These are phyloP conservation scores for Magallana nippona DNA, from an alignment of 2,888 invertebrate species.

Conservation along the genomic window DNA sequence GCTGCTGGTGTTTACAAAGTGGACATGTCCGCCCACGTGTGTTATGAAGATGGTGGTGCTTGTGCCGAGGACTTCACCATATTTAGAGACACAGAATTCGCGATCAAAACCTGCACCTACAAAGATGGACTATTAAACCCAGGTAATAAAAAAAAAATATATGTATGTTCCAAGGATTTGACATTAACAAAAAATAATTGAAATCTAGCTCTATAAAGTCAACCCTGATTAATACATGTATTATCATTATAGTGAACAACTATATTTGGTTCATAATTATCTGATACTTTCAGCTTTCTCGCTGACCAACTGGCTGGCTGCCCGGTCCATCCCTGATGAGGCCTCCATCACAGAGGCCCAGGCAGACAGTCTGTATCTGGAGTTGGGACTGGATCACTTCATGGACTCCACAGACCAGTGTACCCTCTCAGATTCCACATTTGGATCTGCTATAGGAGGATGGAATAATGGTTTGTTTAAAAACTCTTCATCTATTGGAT, in stretches of 20 bases:
- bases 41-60: slow-evolving; percentile 38
- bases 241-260: too few relatives aligned
- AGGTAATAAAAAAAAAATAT: neutral
- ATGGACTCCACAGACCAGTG: slow-evolving; percentile 22
- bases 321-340: slow-evolving; percentile 5
- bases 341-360: slow-evolving; percentile 3
- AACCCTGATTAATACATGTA: too few relatives aligned
- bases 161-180: neutral
- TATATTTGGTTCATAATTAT: too few relatives aligned
- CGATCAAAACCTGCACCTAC: slow-evolving; percentile 32
- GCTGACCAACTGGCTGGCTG: slow-evolving; percentile 29
- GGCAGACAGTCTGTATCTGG: slow-evolving; percentile 28
- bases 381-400: slow-evolving; percentile 34
- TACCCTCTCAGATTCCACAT: slow-evolving; percentile 31
- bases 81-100: slow-evolving; percentile 33
- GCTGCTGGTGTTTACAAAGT: slow-evolving; percentile 18
- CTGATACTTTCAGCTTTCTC: slow-evolving; percentile 18
- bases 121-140: slow-evolving; percentile 38
- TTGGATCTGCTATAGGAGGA: neutral
- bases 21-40: slow-evolving; percentile 32
- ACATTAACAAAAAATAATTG: too few relatives aligned
- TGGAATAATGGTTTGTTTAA: slow-evolving; percentile 23
- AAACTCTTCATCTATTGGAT: too few relatives aligned
- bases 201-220: too few relatives aligned
- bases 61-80: slow-evolving; percentile 38